Conservation (phyloP, 2,113 vertebrate genomes). For the Phodopus roborovskii region DNA sequence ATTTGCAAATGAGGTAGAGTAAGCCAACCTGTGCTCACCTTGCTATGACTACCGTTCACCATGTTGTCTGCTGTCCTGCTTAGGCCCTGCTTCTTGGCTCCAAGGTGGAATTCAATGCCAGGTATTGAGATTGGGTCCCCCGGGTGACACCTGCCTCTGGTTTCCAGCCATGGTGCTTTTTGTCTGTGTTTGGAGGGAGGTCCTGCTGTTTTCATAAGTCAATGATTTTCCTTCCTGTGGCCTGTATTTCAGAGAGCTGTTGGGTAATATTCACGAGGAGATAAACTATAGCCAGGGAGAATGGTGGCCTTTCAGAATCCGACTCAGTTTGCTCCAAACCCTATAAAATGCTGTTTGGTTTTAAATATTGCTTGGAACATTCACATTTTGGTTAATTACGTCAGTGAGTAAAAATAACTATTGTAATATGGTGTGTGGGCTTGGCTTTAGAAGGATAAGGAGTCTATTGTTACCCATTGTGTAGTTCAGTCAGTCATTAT, state of each 20-base stretch:
- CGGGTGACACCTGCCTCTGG: background rate
- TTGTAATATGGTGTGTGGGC: conserved; percentile 76
- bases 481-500: conserved; percentile 56
- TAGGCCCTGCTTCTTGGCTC: background rate
- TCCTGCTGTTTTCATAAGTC: background rate
- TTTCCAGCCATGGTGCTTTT: background rate
- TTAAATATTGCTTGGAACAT: conserved; percentile 62
- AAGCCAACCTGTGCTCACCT: background rate
- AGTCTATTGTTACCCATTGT: conserved; percentile 72
- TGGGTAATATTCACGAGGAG: background rate
- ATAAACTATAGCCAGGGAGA: background rate
- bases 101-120: background rate
- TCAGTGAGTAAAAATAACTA: conserved; percentile 77
- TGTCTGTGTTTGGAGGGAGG: background rate
- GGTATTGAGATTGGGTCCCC: background rate
- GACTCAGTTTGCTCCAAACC: background rate
- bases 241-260: background rate
- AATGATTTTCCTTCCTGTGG: background rate
- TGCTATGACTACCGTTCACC: background rate
- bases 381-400: conserved; percentile 74
- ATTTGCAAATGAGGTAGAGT: background rate
- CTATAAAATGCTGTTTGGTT: conserved; percentile 63
- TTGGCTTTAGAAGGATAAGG: conserved; percentile 71
- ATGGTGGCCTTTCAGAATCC: conserved; percentile 21
- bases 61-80: background rate